Evolutionary conservation across 2,888 invertebrate genomes (phyloP), one percentile per base, ranked within the genome.

Genomic region (Athalia cordata): DNA sequence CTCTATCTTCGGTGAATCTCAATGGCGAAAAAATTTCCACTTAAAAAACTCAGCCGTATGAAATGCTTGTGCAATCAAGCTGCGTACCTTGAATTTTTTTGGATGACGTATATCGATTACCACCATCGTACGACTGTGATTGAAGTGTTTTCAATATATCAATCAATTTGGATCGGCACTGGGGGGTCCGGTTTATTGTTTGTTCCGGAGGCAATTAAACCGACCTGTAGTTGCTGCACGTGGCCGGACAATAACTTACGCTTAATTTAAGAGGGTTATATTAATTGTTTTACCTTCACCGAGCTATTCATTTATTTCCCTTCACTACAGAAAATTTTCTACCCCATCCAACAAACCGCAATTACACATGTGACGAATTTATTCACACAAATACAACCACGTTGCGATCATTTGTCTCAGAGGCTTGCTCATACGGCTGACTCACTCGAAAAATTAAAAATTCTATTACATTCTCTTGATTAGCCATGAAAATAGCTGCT

Each of bases 401-500:
- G 45, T 72, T 45, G 72, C 45, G 59, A 72, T 72, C 72, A 72
- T 61, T 72, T 57, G 59, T 72, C 72, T 72, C 11, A 29, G 29
- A 29, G 29, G 29, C 47, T 57, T 47, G 47, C 52, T 59, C 29
- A 59, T 61, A 72, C 72, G 72, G 47, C 47, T 59, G 72, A 72
- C 72, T 72, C 13, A 29, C 29, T 29, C 57, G 57, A 45, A 13
- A 49, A 59, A 72, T 72, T 72, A 72, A 72, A 72, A 72, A 59
- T 59, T 61, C 72, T 5, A 47, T 59, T 47, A 47, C 57, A 59
- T 59, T 57, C 59, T 9, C 13, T 72, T 49, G 57, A 9, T 13
- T 59, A 59, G 72, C 47, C 57, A 11, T 59, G n/a, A 43, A 55
- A 29, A 29, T 29, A 29, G 29, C 29, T 2, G 29, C 29, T 29